Conservation (phyloP, 2,888 invertebrate genomes). For the Morpho deidamia region DNA sequence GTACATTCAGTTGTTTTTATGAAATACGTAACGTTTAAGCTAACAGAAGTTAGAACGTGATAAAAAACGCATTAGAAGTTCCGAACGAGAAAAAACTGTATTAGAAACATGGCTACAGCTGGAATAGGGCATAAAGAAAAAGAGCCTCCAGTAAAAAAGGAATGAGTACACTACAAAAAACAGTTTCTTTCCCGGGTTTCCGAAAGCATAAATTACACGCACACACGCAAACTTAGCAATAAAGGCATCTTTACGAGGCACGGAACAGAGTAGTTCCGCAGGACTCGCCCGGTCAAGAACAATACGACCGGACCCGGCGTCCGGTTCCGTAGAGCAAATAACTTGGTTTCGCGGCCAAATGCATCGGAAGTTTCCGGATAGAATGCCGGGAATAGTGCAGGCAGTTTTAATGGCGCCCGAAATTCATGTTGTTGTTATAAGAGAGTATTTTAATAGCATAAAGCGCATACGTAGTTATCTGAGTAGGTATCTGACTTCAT, state of each 20-base stretch:
- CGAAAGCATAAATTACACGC: slow-evolving; percentile 48
- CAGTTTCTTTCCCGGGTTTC: slow-evolving; percentile 30
- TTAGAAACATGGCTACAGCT: not conserved
- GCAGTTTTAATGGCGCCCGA: slow-evolving; percentile 24
- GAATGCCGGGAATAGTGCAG: slow-evolving; percentile 23
- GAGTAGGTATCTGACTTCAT: slow-evolving; percentile 1
- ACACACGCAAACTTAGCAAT: slow-evolving; percentile 41
- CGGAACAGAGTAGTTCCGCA: slow-evolving; percentile 45
- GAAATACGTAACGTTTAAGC: no score
- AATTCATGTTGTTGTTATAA: slow-evolving; percentile 28
- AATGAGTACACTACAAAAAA: slow-evolving; percentile 22
- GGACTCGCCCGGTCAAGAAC: slow-evolving; percentile 37
- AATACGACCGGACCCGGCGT: slow-evolving; percentile 36
- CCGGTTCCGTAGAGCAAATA: slow-evolving; percentile 36
- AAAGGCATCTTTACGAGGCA: slow-evolving; percentile 59
- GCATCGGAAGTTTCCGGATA: slow-evolving; percentile 47
- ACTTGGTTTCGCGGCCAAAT: slow-evolving; percentile 53
- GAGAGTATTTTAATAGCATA: slow-evolving; percentile 1
- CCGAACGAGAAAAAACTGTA: not conserved
- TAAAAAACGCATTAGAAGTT: no score
- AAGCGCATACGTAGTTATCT: slow-evolving; percentile 8
- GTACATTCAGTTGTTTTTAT: no score
- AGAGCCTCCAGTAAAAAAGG: slow-evolving; percentile 7
- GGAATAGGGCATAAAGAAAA: slow-evolving; percentile 5
- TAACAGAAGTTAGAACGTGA: no score